Base-by-base conservation (phyloP, 1,140 invertebrate genomes). In the Papilio xuthus region DNA sequence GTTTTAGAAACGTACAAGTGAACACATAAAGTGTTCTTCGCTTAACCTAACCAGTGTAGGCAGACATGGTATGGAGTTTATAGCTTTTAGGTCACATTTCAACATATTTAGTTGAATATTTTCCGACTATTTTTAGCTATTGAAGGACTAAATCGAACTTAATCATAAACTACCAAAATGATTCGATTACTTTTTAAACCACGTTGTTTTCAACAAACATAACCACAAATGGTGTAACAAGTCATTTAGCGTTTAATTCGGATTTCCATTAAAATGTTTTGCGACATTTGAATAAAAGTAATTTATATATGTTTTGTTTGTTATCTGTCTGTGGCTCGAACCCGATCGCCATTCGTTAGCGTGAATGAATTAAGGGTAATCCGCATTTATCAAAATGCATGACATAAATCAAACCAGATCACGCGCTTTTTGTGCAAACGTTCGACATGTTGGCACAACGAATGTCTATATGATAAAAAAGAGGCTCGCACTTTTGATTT, bases 321-420 rank as follows among this genome's bases (percentile, higher is more conserved):
- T 56, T 53, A 75, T 56, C 72, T 75, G 50, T 75, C 41, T 42
- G 71, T 63, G 60, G 23, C 60, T 63, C 13, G 60, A 75, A 18
- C 18, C 47, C 15, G 72, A 75, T 75, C 72, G 44, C 28, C 73
- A 75, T 75, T 75, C 47, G 73, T 75, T 75, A 75, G 73, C 73
- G 73, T 32, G 15, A 37, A 75, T 28, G 37, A 73, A 75, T 75
- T 53, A 53, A 75, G 73, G 28, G 56, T 53, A 75, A 75, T 53
- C 73, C 73, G 37, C 44, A 75, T 53, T 75, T 32, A 56, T 75
- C 73, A 75, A 53, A 73, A 75, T 60, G 53, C 74, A 60, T 41
- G 74, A 76, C 50, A 41, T 76, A 76, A 76, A 76, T 60, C 74
- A 60, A 76, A 56, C 9, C 28, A 50, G 72, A 74, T 76, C n/a